phyloP scores from a whole-genome alignment of 2,113 vertebrate species.

The Pungitius pungitius region DNA sequence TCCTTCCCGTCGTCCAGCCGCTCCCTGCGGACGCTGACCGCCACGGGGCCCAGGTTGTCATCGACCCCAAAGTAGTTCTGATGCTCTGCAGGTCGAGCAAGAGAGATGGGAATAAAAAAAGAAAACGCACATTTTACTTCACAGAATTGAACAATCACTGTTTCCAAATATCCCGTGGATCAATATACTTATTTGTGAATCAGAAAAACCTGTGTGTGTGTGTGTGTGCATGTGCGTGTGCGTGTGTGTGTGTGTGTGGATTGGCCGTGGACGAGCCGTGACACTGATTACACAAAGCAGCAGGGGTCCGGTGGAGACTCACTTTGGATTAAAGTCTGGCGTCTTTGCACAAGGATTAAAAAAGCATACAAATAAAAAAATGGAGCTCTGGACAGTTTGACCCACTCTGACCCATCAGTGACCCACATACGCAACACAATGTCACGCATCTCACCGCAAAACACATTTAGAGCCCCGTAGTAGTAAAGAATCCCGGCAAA shows the following conservation, averaged over 20 bases:
- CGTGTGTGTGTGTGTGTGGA: not conserved
- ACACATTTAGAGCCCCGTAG: not conserved
- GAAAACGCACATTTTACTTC: not conserved
- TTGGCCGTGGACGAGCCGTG: not conserved
- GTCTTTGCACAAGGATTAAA: conserved; percentile 5
- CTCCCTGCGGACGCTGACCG: conserved; percentile 93
- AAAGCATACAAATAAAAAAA: conserved; percentile 42
- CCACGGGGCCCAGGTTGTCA: conserved; percentile 95
- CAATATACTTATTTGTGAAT: not conserved
- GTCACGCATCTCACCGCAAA: not conserved
- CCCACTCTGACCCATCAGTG: conserved; percentile 5
- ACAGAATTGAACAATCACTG: not conserved
- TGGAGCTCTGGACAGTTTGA: conserved; percentile 16
- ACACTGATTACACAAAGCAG: conserved; percentile 28
- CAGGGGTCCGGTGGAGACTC: conserved; percentile 26
- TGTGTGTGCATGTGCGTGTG: not conserved
- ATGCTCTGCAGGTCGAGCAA: conserved; percentile 82
- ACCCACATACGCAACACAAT: conserved; percentile 22
- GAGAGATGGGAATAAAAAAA: conserved; percentile 6
- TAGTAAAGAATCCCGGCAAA: not conserved
- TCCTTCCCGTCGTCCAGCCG: conserved; percentile 93
- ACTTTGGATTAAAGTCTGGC: conserved; percentile 39
- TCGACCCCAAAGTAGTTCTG: conserved; percentile 98
- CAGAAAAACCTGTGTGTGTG: not conserved
- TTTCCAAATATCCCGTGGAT: not conserved